These are phyloP conservation scores for Hesperia comma DNA, from an alignment of 2,888 invertebrate genomes.

Conservation along the genomic window DNA sequence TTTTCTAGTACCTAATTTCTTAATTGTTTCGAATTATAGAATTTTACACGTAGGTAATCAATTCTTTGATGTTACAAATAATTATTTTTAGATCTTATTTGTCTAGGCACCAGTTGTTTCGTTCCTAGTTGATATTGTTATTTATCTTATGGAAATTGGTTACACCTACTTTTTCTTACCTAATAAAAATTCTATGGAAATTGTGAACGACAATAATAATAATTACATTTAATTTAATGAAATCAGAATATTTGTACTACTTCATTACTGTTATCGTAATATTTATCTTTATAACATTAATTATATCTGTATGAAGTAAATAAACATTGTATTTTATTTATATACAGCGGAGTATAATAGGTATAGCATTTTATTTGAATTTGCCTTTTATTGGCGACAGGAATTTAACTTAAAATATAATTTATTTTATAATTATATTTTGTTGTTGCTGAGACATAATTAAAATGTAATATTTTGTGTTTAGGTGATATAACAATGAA, in stretches of 20 bases:
- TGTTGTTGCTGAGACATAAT: too few relatives aligned
- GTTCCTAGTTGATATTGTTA: not conserved
- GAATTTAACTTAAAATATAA: too few relatives aligned
- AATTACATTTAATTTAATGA: not conserved
- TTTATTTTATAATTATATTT: not conserved
- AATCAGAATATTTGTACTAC: not conserved
- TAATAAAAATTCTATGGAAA: too few relatives aligned
- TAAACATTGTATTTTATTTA: not conserved
- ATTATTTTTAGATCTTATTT: conserved; percentile 29
- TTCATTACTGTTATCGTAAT: not conserved
- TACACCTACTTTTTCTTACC: conserved; percentile 21
- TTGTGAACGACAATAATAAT: too few relatives aligned
- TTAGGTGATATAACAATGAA: conserved; percentile 58
- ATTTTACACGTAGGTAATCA: conserved; percentile 56
- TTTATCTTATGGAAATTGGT: not conserved
- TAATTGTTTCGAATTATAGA: conserved; percentile 53
- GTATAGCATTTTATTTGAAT: too few relatives aligned
- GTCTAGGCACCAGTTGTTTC: conserved; percentile 9
- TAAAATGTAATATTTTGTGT: conserved; percentile 20
- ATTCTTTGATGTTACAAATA: conserved; percentile 23
- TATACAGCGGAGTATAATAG: too few relatives aligned
- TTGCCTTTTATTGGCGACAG: too few relatives aligned
- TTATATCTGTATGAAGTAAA: not conserved
- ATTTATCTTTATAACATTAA: not conserved
- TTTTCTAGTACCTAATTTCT: conserved; percentile 49